phyloP scores from a whole-genome alignment of 2,888 invertebrate genomes.

The Acleris holmiana region DNA sequence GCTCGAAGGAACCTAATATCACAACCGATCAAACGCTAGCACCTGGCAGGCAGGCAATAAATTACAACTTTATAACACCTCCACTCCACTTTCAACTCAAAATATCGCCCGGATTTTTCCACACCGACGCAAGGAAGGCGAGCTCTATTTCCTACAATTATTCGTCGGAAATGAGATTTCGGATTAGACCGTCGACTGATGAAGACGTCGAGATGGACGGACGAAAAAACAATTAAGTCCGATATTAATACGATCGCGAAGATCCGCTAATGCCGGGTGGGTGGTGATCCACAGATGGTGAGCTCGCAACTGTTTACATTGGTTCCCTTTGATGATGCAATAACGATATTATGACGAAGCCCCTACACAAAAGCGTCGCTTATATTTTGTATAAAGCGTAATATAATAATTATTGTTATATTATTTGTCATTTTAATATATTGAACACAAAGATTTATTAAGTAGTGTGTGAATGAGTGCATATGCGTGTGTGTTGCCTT shows the following conservation, averaged over 20 bases:
- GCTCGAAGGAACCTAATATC: conserved; percentile 21
- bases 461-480: no score
- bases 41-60: conserved; percentile 19
- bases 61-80: conserved; percentile 31
- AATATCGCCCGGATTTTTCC: conserved; percentile 43
- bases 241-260: conserved; percentile 54
- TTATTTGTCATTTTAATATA: no score
- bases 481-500: not conserved
- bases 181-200: conserved; percentile 67
- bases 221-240: conserved; percentile 67
- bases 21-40: conserved; percentile 19
- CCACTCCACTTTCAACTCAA: conserved; percentile 25
- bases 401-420: no score
- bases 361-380: not conserved
- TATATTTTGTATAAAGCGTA: no score
- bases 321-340: conserved; percentile 1
- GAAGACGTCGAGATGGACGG: conserved; percentile 61
- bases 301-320: conserved; percentile 2
- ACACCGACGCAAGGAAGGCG: conserved; percentile 41
- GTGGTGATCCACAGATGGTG: conserved; percentile 3
- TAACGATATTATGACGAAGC: not conserved
- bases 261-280: conserved; percentile 21
- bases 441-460: no score
- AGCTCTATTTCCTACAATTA: conserved; percentile 68
- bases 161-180: conserved; percentile 74